A percentile compares a stretch with the other conserved stretches of the same genome.
These are phyloP conservation scores for Neodiprion lecontei DNA, from an alignment of 1,140 invertebrate species.

Conservation along the genomic window DNA sequence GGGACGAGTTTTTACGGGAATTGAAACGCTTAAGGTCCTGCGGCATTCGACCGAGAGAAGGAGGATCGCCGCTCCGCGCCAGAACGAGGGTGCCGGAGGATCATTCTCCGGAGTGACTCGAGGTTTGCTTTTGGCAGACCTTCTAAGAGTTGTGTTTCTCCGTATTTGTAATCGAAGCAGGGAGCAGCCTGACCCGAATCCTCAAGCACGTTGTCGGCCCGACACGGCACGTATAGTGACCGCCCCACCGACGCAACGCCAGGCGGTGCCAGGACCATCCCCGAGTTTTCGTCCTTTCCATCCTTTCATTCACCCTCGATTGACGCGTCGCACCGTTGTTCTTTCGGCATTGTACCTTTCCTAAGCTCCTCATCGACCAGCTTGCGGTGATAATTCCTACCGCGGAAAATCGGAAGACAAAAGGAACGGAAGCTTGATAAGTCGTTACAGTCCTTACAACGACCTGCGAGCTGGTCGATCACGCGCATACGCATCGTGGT, in stretches of 20 bases:
- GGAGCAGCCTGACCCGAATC: constrained; percentile 56
- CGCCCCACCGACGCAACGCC: constrained; percentile 31
- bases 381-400: too few relatives aligned
- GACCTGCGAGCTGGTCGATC: too few relatives aligned
- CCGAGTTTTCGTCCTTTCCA: constrained; percentile 13
- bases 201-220: constrained; percentile 48
- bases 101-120: constrained; percentile 26
- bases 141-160: constrained; percentile 49
- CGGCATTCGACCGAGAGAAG: not conserved
- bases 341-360: not conserved
- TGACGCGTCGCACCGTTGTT: not conserved
- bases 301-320: constrained; percentile 6
- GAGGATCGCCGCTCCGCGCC: not conserved
- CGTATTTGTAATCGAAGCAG: constrained; percentile 57
- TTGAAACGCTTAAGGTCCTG: too few relatives aligned
- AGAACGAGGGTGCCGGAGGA: not conserved
- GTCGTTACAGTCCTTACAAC: too few relatives aligned
- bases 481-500: not conserved
- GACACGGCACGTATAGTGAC: constrained; percentile 47
- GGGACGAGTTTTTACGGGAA: too few relatives aligned
- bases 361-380: too few relatives aligned
- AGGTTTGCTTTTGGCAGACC: constrained; percentile 51
- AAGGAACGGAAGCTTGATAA: too few relatives aligned
- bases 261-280: constrained; percentile 44
- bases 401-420: too few relatives aligned